These are phyloP conservation scores for Sipha flava DNA, from an alignment of 1,140 invertebrate genomes.

Conservation along the genomic window DNA sequence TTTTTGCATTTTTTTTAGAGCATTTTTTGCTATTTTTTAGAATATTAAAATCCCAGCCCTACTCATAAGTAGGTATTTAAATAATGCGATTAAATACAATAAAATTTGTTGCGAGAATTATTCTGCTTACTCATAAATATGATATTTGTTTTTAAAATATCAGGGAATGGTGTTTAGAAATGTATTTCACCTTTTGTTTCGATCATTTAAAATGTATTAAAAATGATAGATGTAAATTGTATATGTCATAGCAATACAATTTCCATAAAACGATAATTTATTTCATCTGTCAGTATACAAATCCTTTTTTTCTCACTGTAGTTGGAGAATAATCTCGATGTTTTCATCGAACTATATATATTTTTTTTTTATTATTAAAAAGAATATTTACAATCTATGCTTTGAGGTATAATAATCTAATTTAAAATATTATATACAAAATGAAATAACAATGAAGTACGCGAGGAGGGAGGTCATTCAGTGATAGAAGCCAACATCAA, in stretches of 20 bases:
- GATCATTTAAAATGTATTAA: background rate
- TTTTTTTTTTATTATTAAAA: no score
- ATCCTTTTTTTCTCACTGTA: background rate
- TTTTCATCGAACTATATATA: slow-evolving; percentile 17
- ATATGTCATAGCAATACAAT: background rate
- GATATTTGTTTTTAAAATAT: background rate
- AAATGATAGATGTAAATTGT: background rate
- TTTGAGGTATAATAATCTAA: no score
- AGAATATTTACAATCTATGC: no score
- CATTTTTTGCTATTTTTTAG: no score
- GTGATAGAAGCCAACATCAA: no score
- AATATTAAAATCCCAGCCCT: no score
- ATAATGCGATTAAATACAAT: no score
- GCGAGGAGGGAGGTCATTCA: no score
- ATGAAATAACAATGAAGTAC: no score
- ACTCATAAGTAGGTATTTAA: no score
- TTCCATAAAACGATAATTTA: slow-evolving; percentile 20
- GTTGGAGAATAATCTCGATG: background rate
- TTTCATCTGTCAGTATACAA: slow-evolving; percentile 12
- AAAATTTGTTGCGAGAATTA: background rate
- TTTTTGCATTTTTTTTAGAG: no score
- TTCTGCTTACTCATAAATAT: background rate
- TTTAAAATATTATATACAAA: no score
- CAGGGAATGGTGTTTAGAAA: background rate
- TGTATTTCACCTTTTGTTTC: background rate